These are phyloP conservation scores for Drosophila parvula DNA, from an alignment of 1,140 invertebrate genomes.

Conservation along the genomic window DNA sequence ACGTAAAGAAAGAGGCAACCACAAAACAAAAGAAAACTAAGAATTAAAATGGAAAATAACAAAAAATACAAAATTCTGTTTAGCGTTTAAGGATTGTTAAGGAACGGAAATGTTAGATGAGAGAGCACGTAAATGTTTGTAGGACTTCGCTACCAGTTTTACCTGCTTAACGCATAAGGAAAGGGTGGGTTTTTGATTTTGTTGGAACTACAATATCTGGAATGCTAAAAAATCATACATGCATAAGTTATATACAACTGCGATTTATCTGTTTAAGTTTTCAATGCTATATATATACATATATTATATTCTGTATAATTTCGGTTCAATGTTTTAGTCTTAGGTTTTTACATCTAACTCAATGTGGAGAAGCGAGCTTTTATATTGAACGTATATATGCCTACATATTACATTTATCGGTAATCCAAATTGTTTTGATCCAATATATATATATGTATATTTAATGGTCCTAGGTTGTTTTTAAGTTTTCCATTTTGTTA, in stretches of 20 bases:
- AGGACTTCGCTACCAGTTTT: conserved; percentile 78
- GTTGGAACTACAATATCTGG: conserved; percentile 36
- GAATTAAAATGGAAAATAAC: conserved; percentile 33
- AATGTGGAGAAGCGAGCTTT: conserved; percentile 54
- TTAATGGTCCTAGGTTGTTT: conserved; percentile 60
- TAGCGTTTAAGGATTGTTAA: conserved; percentile 68
- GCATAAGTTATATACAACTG: conserved; percentile 66
- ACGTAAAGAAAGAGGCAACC: conserved; percentile 79
- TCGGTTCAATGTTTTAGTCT: conserved; percentile 72
- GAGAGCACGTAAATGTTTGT: conserved; percentile 49
- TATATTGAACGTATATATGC: conserved; percentile 43
- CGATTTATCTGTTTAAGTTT: conserved; percentile 79
- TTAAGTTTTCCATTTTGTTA: conserved; percentile 62
- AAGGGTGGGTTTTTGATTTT: conserved; percentile 38
- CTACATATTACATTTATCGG: conserved; percentile 38
- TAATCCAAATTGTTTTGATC: conserved; percentile 53
- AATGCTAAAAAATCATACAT: conserved; percentile 36
- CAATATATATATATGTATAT: conserved; percentile 39
- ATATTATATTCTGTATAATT: conserved; percentile 53
- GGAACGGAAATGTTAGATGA: conserved; percentile 24
- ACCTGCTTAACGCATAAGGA: conserved; percentile 72
- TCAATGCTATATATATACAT: conserved; percentile 42
- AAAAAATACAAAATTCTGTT: conserved; percentile 57
- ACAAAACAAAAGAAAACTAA: conserved; percentile 52
- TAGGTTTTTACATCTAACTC: conserved; percentile 55